A percentile compares a stretch with the other conserved stretches of the same genome.
Evolutionary conservation across 2,888 invertebrate species (phyloP).

Genomic region (Ernsta delagoae): DNA sequence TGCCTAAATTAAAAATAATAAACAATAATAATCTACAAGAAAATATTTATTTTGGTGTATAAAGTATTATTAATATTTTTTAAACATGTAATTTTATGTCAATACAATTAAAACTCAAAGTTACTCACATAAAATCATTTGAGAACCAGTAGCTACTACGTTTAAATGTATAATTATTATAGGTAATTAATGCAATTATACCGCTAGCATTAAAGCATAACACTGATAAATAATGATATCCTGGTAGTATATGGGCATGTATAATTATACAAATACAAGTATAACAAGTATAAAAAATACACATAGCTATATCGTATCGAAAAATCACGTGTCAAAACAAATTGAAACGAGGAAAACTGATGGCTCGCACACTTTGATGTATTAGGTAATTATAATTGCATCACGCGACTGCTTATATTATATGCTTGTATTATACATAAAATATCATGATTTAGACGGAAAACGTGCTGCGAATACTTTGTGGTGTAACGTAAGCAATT

Average conservation of each 20-base stretch:
- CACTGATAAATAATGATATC: not conserved
- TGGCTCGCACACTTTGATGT: constrained; percentile 19
- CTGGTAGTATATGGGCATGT: not conserved
- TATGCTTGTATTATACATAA: constrained; percentile 26
- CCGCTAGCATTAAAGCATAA: not conserved
- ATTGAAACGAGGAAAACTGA: constrained; percentile 22
- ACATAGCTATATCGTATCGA: not conserved
- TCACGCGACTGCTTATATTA: constrained; percentile 17
- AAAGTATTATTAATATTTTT: too few relatives aligned
- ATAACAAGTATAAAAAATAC: constrained; percentile 5
- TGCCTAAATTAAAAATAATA: too few relatives aligned
- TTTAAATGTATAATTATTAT: not conserved
- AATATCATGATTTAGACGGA: constrained; percentile 24
- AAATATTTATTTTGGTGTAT: too few relatives aligned
- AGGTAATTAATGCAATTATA: not conserved
- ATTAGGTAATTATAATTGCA: constrained; percentile 33
- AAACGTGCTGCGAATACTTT: constrained; percentile 23
- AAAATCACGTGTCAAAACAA: constrained; percentile 26
- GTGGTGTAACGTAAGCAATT: not conserved
- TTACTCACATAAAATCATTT: too few relatives aligned
- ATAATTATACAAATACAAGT: not conserved
- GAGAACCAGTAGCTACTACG: not conserved
- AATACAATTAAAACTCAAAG: too few relatives aligned
- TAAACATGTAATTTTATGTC: too few relatives aligned
- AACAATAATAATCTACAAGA: too few relatives aligned